Percentiles rank a stretch among this genome's conserved stretches.
Conservation (phyloP, 2,113 vertebrate genomes). For the Zeus faber region DNA sequence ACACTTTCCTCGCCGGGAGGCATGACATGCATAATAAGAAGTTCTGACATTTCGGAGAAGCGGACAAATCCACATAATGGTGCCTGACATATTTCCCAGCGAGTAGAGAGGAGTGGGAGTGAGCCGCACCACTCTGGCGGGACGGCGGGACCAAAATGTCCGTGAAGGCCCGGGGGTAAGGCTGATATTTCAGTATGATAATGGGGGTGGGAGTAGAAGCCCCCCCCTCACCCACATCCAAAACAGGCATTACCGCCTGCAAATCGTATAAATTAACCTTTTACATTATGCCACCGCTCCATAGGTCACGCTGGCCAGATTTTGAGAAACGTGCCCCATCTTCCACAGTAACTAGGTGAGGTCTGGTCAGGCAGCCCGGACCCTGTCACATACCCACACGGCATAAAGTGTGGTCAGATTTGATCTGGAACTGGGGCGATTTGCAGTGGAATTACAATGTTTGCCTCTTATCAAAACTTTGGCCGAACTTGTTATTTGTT, state of each 20-base stretch:
- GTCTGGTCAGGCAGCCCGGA: no score
- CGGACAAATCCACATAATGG: slow-evolving; percentile 54
- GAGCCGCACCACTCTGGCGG: slow-evolving; percentile 14
- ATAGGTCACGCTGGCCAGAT: slow-evolving; percentile 44
- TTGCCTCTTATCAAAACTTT: no score
- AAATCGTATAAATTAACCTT: slow-evolving; percentile 54
- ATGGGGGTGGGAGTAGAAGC: slow-evolving; percentile 20
- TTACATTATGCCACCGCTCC: slow-evolving; percentile 31
- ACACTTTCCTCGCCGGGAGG: background rate
- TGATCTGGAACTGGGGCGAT: no score
- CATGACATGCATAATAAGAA: slow-evolving; percentile 60
- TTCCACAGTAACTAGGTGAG: slow-evolving; percentile 20
- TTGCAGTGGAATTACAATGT: no score
- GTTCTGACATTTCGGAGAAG: slow-evolving; percentile 54
- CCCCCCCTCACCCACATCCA: no score
- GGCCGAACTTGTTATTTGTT: no score
- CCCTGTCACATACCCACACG: no score
- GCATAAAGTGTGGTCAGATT: no score
- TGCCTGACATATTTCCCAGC: slow-evolving; percentile 30
- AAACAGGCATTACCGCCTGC: slow-evolving; percentile 37
- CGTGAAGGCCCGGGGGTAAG: slow-evolving; percentile 49
- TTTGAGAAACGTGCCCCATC: slow-evolving; percentile 17
- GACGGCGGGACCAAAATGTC: slow-evolving; percentile 39
- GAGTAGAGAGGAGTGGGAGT: no score
- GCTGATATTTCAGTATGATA: slow-evolving; percentile 62